Evolutionary conservation across 2,113 vertebrate genomes (phyloP), one percentile per base, ranked within the genome.

Genomic region (Channa argus): DNA sequence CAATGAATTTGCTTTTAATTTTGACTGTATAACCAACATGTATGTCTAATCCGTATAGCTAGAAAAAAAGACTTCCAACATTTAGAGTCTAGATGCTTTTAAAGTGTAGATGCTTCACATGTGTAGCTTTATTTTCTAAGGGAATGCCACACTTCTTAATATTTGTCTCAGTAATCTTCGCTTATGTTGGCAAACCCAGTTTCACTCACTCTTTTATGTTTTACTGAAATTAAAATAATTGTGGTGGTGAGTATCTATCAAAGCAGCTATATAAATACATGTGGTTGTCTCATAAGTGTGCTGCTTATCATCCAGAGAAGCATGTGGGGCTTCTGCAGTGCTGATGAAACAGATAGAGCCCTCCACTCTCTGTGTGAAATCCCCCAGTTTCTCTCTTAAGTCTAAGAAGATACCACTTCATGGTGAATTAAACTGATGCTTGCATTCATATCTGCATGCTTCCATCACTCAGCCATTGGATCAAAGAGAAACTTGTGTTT

Each of bases 321-420:
- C 39, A 43, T 37, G 71, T 52, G 63, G 55, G 67, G 67, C 64
- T 45, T 71, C 79, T 45, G 56, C 69, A 43, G 77, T 8, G 13
- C 72, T 79, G 86, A 91, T 91, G 65, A 84, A 85, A 86, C 63
- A 36, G 80, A 84, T 77, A 85, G 79, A 85, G 71, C 58, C 61
- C 51, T 60, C 71, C 74, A 33, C 63, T 47, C 76, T 59, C 63
- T 66, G 83, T 80, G 58, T 80, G 82, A 90, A 87, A 88, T 90
- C 76, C 59, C 68, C 47, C 60, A 50, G 46, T 79, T 69, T 58
- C 59, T 77, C 41, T 77, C 46, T 80, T 14, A 61, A 87, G 75
- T 81, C 72, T 80, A 49, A 73, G 52, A 77, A 89, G 79, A 85
- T 79, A 77, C 52, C 55, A 66, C 64, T 89, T 83, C 84, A 88